phyloP scores from a whole-genome alignment of 92 coral and sea anemone genomes.

The Epizoanthus ramosus region DNA sequence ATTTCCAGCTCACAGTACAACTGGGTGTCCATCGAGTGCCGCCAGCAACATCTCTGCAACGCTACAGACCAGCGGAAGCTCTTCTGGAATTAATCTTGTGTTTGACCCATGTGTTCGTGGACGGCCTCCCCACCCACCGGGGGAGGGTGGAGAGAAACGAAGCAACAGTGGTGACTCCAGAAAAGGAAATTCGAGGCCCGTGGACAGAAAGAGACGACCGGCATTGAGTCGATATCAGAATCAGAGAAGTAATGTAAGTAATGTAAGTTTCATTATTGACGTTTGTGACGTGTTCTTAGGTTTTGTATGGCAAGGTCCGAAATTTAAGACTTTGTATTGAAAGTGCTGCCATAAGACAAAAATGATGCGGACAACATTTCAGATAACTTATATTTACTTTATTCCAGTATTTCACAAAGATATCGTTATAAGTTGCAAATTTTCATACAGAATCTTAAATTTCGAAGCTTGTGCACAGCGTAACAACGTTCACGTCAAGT shows the following conservation, averaged over 20 bases:
- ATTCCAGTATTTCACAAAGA: too few species aligned
- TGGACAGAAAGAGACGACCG: conserved; percentile 22
- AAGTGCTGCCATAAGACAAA: too few species aligned
- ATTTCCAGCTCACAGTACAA: background rate
- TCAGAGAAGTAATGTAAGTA: conserved; percentile 71
- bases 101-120: conserved; percentile 37
- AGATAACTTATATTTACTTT: too few species aligned
- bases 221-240: conserved; percentile 51
- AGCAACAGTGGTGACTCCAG: conserved; percentile 56
- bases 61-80: background rate
- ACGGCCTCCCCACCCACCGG: conserved; percentile 53
- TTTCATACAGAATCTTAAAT: too few species aligned
- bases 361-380: too few species aligned
- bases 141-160: conserved; percentile 41
- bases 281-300: too few species aligned
- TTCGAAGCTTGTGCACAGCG: too few species aligned
- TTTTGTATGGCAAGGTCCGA: too few species aligned
- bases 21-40: background rate
- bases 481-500: too few species aligned
- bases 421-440: too few species aligned
- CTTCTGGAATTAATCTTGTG: conserved; percentile 29
- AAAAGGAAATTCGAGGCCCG: conserved; percentile 29
- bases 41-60: background rate
- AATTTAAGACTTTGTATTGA: too few species aligned
- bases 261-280: conserved; percentile 48